Evolutionary conservation across 2,888 invertebrate genomes (phyloP).

Genomic region (Tachina fera): DNA sequence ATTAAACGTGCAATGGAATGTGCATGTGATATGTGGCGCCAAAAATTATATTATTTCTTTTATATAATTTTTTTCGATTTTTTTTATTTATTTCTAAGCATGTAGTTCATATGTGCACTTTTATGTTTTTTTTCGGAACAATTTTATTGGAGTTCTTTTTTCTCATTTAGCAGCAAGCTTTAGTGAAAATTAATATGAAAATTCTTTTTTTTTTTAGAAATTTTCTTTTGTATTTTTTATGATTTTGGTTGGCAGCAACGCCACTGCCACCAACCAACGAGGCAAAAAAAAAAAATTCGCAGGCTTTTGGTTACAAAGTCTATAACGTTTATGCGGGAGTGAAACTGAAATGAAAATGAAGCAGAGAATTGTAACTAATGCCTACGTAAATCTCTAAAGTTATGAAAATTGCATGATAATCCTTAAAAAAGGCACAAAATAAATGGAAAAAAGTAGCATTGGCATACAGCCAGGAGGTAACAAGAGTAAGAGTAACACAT

Average conservation of each 20-base stretch:
- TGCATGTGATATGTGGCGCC: conserved; percentile 67
- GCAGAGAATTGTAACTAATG: conserved; percentile 62
- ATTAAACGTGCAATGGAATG: conserved; percentile 41
- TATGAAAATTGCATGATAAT: conserved; percentile 72
- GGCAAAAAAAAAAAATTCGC: background rate
- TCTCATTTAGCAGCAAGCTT: conserved; percentile 46
- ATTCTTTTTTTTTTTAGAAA: conserved; percentile 33
- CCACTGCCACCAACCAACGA: background rate
- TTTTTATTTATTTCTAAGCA: conserved; percentile 24
- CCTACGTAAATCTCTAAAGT: conserved; percentile 70
- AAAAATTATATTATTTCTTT: conserved; percentile 59
- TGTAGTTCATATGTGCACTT: conserved; percentile 33
- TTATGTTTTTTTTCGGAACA: conserved; percentile 23
- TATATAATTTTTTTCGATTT: conserved; percentile 10
- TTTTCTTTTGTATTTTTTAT: conserved; percentile 17
- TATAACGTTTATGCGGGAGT: conserved; percentile 35
- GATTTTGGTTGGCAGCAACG: conserved; percentile 7
- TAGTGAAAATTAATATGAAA: conserved; percentile 69
- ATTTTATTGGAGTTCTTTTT: conserved; percentile 58
- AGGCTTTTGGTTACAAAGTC: conserved; percentile 33
- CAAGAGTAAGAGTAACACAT: conserved; percentile 45
- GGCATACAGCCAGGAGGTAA: conserved; percentile 68
- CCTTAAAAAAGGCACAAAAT: conserved; percentile 58
- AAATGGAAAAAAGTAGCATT: conserved; percentile 41
- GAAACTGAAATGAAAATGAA: conserved; percentile 40